Evolutionary conservation across 2,888 invertebrate species (phyloP).

Genomic region (Scaptomyza cyrtandrae): DNA sequence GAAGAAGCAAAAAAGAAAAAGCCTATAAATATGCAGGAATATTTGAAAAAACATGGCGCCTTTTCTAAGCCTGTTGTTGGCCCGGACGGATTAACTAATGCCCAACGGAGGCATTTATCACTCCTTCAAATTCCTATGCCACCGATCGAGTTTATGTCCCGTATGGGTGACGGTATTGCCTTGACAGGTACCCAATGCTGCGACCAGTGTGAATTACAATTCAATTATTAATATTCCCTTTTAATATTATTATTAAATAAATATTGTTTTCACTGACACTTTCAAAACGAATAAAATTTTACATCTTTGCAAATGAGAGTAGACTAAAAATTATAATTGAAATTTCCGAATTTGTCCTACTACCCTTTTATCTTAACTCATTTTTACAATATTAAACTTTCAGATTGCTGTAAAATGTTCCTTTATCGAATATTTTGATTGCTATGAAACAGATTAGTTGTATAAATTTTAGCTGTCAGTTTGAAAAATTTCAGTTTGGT

Average conservation of each 20-base stretch:
- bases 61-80: constrained; percentile 19
- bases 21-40: neutral
- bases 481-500: constrained; percentile 5
- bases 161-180: constrained; percentile 5
- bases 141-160: constrained; percentile 52
- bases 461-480: constrained; percentile 14
- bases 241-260: neutral
- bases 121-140: constrained; percentile 53
- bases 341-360: constrained; percentile 17
- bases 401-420: neutral
- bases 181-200: neutral
- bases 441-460: neutral
- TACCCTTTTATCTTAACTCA: constrained; percentile 17
- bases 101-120: constrained; percentile 38
- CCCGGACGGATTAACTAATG: constrained; percentile 42
- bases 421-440: neutral
- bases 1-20: neutral
- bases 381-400: constrained; percentile 1
- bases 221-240: neutral
- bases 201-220: neutral
- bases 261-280: too few species aligned
- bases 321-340: neutral
- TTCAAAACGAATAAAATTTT: neutral
- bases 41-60: neutral
- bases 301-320: neutral